Evolutionary conservation across 2,113 vertebrate genomes (phyloP), one percentile per base, ranked within the genome.

Genomic region (Pygoscelis adeliae): DNA sequence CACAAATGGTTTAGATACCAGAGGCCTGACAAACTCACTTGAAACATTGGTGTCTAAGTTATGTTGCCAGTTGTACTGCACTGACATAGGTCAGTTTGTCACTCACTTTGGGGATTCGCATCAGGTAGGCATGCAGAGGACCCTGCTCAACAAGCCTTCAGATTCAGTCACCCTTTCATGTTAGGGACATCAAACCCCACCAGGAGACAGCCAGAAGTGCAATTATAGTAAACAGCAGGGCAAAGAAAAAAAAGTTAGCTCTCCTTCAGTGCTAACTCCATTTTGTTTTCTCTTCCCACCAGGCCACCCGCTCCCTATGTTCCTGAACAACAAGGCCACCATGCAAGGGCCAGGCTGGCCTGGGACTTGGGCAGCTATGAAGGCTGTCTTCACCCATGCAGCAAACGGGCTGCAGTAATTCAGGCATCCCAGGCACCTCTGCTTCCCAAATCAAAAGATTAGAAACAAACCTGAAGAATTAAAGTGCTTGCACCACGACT

Each of bases 241-340:
- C 25, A 66, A 61, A 83, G 16, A 50, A 26, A 46, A 63, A 72
- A 72, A 15, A 15, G 4, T 7, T 13, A 27, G 3, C 17, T 69
- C 85, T 72, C 25, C 34, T 25, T 36, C 58, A 53, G 61, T 15
- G 2, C 46, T 32, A 52, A 80, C 12, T 61, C 55, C 5, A 10
- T 21, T 77, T 61, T 73, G 27, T 21, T 93, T 32, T 69, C 21
- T 21, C 19, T 53, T 34, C 76, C 2, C 1, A 3, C 26, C 86
- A 98, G 97, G 98, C 93, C 98, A 67, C 93, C 95, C 3, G 44
- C 23, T 53, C 97, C 96, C 61, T 30, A 1, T 53, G 21, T 95
- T 66, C 74, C 87, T 77, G 85, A 98, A 21, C 40, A 47, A 11
- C 88, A 85, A 74, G 91, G 78, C 25, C 46, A 8, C 38, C 73